These are phyloP conservation scores for Centrocercus urophasianus DNA, from an alignment of 2,113 vertebrate genomes.

Conservation along the genomic window DNA sequence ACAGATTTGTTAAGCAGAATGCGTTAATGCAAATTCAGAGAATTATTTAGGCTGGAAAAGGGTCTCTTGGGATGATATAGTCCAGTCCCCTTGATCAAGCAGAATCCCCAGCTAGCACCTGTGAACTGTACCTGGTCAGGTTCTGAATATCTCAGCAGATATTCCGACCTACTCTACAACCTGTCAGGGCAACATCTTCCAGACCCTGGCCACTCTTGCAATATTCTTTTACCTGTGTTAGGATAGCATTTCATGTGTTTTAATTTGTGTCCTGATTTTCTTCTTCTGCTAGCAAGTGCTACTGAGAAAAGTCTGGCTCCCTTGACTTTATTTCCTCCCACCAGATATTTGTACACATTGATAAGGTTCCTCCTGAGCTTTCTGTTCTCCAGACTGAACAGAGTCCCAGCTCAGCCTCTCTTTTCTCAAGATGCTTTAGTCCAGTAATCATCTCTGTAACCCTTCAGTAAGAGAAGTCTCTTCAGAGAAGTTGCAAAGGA, in stretches of 20 bases:
- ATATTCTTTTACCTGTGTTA: not conserved
- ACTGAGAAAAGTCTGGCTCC: not conserved
- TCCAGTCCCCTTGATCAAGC: not conserved
- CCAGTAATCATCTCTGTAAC: not conserved
- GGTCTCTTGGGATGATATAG: not conserved
- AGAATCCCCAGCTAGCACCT: not conserved
- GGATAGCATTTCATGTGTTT: not conserved
- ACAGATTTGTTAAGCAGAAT: not conserved
- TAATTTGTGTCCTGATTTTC: not conserved
- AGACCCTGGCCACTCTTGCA: not conserved
- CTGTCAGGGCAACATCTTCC: not conserved
- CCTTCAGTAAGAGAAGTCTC: not conserved
- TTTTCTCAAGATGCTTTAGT: not conserved
- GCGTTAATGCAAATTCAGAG: not conserved
- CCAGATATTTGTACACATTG: not conserved
- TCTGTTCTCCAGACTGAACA: not conserved
- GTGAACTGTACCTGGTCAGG: not conserved
- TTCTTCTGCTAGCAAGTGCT: not conserved
- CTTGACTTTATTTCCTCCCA: not conserved
- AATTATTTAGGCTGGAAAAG: not conserved
- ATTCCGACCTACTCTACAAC: not conserved
- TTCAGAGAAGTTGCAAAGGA: not conserved
- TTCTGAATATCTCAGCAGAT: not conserved
- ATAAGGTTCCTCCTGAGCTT: not conserved
- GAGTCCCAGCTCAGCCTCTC: not conserved